phyloP scores from a whole-genome alignment of 2,888 invertebrate genomes.

The Plebejus argus region DNA sequence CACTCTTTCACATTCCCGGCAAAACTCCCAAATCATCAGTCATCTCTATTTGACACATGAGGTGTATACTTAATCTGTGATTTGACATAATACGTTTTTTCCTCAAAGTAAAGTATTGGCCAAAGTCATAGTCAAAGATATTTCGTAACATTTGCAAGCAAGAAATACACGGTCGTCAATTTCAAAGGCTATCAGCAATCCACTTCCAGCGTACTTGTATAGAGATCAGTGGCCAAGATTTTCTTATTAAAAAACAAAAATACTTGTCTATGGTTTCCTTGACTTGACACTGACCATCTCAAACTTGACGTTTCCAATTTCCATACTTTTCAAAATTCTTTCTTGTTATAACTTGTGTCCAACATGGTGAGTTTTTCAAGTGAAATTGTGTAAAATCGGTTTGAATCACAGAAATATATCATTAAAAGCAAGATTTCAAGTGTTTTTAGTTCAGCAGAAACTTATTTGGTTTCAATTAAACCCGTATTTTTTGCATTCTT shows the following conservation, averaged over 20 bases:
- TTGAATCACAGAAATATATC: slow-evolving; percentile 50
- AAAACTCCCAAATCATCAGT: no score
- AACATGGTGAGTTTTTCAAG: slow-evolving; percentile 70
- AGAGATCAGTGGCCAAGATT: no score
- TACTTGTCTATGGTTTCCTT: slow-evolving; percentile 34
- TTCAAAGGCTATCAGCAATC: no score
- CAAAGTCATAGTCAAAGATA: no score
- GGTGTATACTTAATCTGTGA: no score
- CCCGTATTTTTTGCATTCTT: slow-evolving; percentile 14
- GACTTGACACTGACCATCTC: slow-evolving; percentile 20
- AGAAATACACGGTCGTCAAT: no score
- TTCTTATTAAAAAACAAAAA: not conserved
- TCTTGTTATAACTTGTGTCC: slow-evolving; percentile 64
- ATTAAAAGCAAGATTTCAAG: slow-evolving; percentile 6
- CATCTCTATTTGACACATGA: no score
- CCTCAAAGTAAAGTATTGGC: no score
- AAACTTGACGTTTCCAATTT: slow-evolving; percentile 36
- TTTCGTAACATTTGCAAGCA: no score
- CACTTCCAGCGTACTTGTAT: no score
- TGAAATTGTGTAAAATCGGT: slow-evolving; percentile 49
- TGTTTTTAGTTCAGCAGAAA: not conserved
- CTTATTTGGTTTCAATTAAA: not conserved
- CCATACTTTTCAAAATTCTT: slow-evolving; percentile 53
- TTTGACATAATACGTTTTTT: not conserved
- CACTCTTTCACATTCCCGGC: no score